These are phyloP conservation scores for Heliconius melpomene DNA, from an alignment of 1,140 invertebrate genomes.

Conservation along the genomic window DNA sequence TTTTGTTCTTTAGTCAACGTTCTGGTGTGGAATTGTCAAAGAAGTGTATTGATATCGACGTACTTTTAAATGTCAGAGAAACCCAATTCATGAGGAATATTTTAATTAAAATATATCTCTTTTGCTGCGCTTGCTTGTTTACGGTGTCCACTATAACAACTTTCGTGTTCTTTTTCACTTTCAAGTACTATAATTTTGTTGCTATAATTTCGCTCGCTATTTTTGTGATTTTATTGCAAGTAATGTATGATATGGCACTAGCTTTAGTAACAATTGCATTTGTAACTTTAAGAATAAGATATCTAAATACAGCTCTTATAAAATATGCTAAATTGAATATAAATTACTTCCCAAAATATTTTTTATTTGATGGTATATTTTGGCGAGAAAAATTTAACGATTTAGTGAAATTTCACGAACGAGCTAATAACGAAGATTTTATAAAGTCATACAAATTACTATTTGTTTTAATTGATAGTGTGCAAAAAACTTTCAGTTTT, in stretches of 20 bases:
- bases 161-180: background rate
- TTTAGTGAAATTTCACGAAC: constrained; percentile 49
- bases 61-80: constrained; percentile 49
- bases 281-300: constrained; percentile 50
- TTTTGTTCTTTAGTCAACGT: constrained; percentile 43
- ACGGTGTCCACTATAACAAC: background rate
- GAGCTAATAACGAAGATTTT: constrained; percentile 43
- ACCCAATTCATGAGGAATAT: constrained; percentile 58
- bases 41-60: constrained; percentile 51
- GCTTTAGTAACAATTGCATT: constrained; percentile 28
- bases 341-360: constrained; percentile 49
- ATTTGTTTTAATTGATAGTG: constrained; percentile 40
- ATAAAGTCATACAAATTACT: constrained; percentile 47
- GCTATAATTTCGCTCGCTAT: background rate
- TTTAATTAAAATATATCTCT: constrained; percentile 13
- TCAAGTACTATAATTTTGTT: background rate
- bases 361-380: constrained; percentile 50
- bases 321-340: constrained; percentile 51
- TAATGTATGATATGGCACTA: background rate
- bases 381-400: constrained; percentile 53
- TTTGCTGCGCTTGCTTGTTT: background rate
- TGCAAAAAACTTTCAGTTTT: constrained; percentile 49
- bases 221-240: background rate
- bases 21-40: constrained; percentile 41
- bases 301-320: constrained; percentile 58